Evolutionary conservation across 2,888 invertebrate genomes (phyloP), one percentile per base, ranked within the genome.

Genomic region (Tinea trinotella): DNA sequence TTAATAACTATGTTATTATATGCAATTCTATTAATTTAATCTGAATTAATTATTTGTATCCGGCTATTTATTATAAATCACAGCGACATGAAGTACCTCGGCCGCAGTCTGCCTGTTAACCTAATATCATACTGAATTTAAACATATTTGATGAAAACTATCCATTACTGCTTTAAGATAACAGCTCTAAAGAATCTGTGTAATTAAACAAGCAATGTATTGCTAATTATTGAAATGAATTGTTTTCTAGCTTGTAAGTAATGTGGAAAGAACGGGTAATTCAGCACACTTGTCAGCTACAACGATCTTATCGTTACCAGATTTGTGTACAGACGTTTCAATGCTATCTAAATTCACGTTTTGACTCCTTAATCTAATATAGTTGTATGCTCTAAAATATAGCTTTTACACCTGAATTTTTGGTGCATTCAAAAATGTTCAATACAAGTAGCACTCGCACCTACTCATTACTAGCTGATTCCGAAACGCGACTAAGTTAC

Each of bases 241-340:
- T n/a, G n/a, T n/a, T n/a, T n/a, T n/a, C n/a, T n/a, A n/a, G n/a
- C n/a, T n/a, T n/a, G n/a, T n/a, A n/a, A n/a, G n/a, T n/a, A n/a
- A n/a, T n/a, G 40, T 13, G n/a, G 13, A 40, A 40, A 15, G 40
- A 40, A 40, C 15, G 40, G 13, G 40, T 19, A 46, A 46, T 46
- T 19, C 19, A 46, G 46, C 40, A 12, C 12, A 15, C 13, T 40
- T 15, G 13, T 40, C 12, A 15, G 40, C 40, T 12, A n/a, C 40
- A 46, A 19, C 17, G 59, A 67, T 64, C 49, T 57, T 63, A 63
- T 64, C 65, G 34, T 50, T 18, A 53, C 44, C 54, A 22, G 54
- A 59, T 60, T 59, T 60, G 57, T 59, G 58, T 54, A 20, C 40
- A 13, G 55, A 53, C 54, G 59, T 59, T 58, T 57, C 57, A 57